A percentile compares a stretch with the other conserved stretches of the same genome.
phyloP scores from a whole-genome alignment of 2,888 invertebrate species.

The Trimorus sp. region DNA sequence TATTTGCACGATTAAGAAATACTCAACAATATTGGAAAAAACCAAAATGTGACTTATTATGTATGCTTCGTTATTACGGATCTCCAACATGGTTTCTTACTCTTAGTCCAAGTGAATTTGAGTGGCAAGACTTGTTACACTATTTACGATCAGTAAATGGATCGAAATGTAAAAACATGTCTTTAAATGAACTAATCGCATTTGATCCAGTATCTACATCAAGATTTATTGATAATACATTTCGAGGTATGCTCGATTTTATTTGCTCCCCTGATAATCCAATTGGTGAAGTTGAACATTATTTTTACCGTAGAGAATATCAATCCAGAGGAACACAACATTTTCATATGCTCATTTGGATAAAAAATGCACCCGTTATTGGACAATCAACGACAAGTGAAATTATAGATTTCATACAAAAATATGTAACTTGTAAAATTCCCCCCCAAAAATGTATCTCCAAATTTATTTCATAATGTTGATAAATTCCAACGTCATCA shows the following conservation, averaged over 20 bases:
- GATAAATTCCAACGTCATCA: slow-evolving; percentile 64
- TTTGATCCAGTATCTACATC: slow-evolving; percentile 1
- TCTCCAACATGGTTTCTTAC: slow-evolving; percentile 8
- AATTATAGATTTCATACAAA: slow-evolving; percentile 12
- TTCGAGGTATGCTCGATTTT: slow-evolving; percentile 2
- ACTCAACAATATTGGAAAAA: slow-evolving; percentile 67
- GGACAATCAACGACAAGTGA: slow-evolving; percentile 62
- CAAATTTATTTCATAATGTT: slow-evolving; percentile 38
- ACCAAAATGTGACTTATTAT: slow-evolving; percentile 22
- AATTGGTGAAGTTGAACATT: slow-evolving; percentile 18
- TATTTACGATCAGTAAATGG: slow-evolving; percentile 71
- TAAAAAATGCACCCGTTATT: slow-evolving; percentile 71
- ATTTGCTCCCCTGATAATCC: slow-evolving; percentile 5
- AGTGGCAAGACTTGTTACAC: slow-evolving; percentile 53
- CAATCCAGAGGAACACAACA: slow-evolving; percentile 22
- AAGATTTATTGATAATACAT: background rate
- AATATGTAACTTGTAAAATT: slow-evolving; percentile 12
- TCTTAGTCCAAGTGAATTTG: slow-evolving; percentile 10
- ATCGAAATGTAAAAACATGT: slow-evolving; percentile 56
- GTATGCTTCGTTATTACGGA: slow-evolving; percentile 8
- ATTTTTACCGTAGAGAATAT: slow-evolving; percentile 18
- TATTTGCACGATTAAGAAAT: slow-evolving; percentile 51
- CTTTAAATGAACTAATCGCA: background rate
- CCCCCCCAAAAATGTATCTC: slow-evolving; percentile 67
- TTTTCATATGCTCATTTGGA: slow-evolving; percentile 70